Base-by-base conservation (phyloP, 2,113 vertebrate genomes). In the Bostrychus sinensis region DNA sequence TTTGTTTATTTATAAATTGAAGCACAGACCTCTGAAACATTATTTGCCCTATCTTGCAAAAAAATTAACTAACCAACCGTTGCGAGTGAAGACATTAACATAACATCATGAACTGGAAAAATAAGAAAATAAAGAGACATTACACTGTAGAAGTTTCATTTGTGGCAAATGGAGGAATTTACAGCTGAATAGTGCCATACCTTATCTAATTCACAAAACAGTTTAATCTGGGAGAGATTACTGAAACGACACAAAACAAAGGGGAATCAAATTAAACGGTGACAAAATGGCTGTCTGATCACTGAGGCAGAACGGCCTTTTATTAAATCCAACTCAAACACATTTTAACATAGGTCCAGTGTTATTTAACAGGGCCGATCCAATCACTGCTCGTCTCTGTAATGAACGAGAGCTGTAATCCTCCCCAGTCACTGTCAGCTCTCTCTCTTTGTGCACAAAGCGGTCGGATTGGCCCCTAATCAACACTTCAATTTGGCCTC, bases 401-500 rank as follows among this genome's bases (percentile, higher is more conserved):
- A 77, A 77, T 72, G 63, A 79, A 56, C 37, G 32, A 20, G 70
- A 32, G 48, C 56, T 19, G 65, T 74, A 79, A 81, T 73, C 69
- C 67, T 60, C 56, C 54, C 9, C 69, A 38, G 34, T 73, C 70
- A 70, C 69, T 10, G 6, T 64, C 66, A 62, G 50, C 54, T 56
- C 65, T 71, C 23, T 1, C 23, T 83, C 65, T 85, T 78, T 87
- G 80, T 75, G 64, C 60, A 20, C 71, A 60, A 70, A 70, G 64
- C 71, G 60, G 63, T 66, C 43, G 54, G 42, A 60, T 70, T 28
- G 39, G 39, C 70, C 71, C 68, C 75, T 64, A 84, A 85, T 89
- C 82, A 88, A 66, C 75, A 19, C 75, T 76, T 82, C 62, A 63
- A 64, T 82, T 81, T 72, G 79, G 58, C 71, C 78, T 63, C 25